Base-by-base conservation (phyloP, 2,888 invertebrate species). In the Lydus trimaculatus region DNA sequence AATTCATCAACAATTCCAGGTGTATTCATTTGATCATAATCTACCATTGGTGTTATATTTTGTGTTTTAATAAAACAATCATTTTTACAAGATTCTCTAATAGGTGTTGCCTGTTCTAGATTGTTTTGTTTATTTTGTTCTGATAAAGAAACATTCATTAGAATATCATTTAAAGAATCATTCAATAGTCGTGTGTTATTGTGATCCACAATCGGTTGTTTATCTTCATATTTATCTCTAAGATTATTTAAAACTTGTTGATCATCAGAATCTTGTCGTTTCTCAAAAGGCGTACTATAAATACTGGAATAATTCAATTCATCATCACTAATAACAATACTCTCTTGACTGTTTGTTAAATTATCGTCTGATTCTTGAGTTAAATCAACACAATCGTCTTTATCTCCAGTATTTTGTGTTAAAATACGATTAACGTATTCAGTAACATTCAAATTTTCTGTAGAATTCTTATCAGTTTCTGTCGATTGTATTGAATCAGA, bases 301-400 rank as follows among this genome's bases (percentile, higher is more conserved):
- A 69, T 64, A 61, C 78, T 79, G 0, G 91, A 91, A 83, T 91
- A 91, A 78, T 91, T 89, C 25, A 91, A 83, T 84, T 91, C 91
- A 74, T 89, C 89, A 77, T 91, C 90, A 58, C 87, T 88, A 69
- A 89, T 84, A 70, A 84, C 80, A 52, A 81, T 80, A 59, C 76
- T 77, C 63, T 75, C 78, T 72, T 76, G 72, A 43, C 70, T 70
- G n/a, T 33, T 36, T 23, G 61, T 36, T 36, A 33, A 17, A 61
- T 64, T 62, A 4, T 67, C 66, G 28, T 67, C 64, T 17, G 56
- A 25, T 56, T 56, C 25, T 23, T 56, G 13, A 0, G 56, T 56
- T 23, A 56, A 7, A 58, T 64, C 48, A 20, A 69, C 28, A 58
- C 23, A 52, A 61, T 58, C 62, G 60, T 39, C 33, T 25, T 1